Evolutionary conservation across 2,888 invertebrate species (phyloP).

Genomic region (Minunthozetes semirufus): DNA sequence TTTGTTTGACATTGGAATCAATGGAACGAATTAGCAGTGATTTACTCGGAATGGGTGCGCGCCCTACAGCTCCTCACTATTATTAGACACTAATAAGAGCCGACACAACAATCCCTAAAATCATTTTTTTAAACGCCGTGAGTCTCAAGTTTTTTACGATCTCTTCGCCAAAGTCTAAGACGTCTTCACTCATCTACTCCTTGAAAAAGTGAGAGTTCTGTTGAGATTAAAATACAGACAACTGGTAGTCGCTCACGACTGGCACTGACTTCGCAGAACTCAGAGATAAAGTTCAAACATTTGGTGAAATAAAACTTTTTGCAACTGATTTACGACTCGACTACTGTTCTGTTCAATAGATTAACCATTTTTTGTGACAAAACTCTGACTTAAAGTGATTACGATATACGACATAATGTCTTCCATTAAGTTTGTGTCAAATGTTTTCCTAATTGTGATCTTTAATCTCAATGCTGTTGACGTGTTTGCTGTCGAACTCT

Average conservation of each 20-base stretch:
- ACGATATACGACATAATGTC: not conserved
- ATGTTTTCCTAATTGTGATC: not conserved
- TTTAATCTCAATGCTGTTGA: not conserved
- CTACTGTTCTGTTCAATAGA: conserved; percentile 1
- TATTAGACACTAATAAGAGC: not conserved
- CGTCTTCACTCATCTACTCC: too few relatives aligned
- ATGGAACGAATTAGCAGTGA: not conserved
- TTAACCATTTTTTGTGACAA: not conserved
- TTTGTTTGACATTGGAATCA: not conserved
- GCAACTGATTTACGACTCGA: not conserved
- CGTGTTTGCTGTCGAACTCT: not conserved
- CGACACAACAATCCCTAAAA: not conserved
- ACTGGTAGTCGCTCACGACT: not conserved
- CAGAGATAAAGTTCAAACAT: not conserved
- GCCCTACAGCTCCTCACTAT: not conserved
- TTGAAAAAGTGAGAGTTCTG: too few relatives aligned
- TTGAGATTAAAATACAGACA: not conserved
- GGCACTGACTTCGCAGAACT: not conserved
- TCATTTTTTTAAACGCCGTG: not conserved
- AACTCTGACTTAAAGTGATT: not conserved
- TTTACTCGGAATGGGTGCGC: not conserved
- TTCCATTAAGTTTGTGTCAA: not conserved
- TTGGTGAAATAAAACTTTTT: not conserved
- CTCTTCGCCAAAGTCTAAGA: not conserved
- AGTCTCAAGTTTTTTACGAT: not conserved